Evolutionary conservation across 2,888 invertebrate genomes (phyloP), one percentile per base, ranked within the genome.

Genomic region (Drosophila aldrichi): DNA sequence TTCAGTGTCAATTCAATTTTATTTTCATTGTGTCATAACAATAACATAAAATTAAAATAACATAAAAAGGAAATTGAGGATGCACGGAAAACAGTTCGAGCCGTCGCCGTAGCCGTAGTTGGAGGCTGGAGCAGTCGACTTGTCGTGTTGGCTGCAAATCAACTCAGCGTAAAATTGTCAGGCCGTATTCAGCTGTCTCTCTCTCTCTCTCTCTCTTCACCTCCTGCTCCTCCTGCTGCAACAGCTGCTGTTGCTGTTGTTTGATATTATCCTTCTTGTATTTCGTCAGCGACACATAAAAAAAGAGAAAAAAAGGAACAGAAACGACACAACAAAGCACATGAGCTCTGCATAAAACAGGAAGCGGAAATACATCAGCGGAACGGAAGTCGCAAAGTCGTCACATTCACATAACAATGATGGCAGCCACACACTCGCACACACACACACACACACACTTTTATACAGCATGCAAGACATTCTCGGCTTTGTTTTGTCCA

Each of bases 1-100:
- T 88, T 92, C 92, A 89, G 91, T 92, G 92, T 92, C 93, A 92
- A 92, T 92, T 92, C 92, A 92, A 92, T 92, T 92, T 92, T 91
- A 92, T 92, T 92, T 85, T 92, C 92, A 92, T 92, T 92, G 93
- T 92, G 91, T 92, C 93, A 92, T 92, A 92, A 92, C 93, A 92
- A 92, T 92, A 92, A 92, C 92, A 92, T 92, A 92, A 92, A 92
- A 92, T 92, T 92, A 92, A 92, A 92, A 92, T 91, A 92, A 92
- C 93, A 92, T 92, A 92, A 92, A 92, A 92, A 89, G 92, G 92
- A 92, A 92, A 92, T 92, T 91, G 92, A 91, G 92, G 89, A 90
- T 91, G 91, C 91, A 72, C 73, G 56, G 51, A 40, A 32, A 54
- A 18, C 71, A 43, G 43, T 29, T 41, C 34, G 32, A 40, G 40